Conservation (phyloP, 2,797 vertebrate species). For the Poecilia wingei region DNA sequence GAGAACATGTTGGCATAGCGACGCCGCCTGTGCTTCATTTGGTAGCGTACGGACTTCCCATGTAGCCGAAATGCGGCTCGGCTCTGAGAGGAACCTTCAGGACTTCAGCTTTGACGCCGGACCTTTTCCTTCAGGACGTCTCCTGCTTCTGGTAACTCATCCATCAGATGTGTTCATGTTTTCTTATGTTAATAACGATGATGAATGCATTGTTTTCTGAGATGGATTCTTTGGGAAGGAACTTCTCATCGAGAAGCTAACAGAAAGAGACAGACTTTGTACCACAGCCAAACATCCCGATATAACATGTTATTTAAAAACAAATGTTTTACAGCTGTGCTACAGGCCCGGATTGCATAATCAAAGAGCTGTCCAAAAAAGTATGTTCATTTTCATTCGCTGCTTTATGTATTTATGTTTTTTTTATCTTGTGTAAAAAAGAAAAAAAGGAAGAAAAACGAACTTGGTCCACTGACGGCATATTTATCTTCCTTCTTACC, state of each 20-base stretch:
- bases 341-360: not conserved
- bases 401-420: not conserved
- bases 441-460: not conserved
- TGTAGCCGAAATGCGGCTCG: conserved; percentile 1
- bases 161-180: conserved; percentile 40
- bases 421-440: not conserved
- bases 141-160: conserved; percentile 10
- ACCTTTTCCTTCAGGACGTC: conserved; percentile 2
- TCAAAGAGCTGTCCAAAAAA: not conserved
- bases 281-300: conserved; percentile 11
- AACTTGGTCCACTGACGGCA: not conserved
- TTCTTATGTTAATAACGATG: conserved; percentile 7
- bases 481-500: not conserved
- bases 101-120: not conserved
- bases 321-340: conserved; percentile 4
- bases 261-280: conserved; percentile 21
- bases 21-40: conserved; percentile 14
- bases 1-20: conserved; percentile 9
- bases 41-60: conserved; percentile 11
- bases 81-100: conserved; percentile 9
- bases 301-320: conserved; percentile 8
- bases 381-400: not conserved
- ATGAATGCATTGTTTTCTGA: conserved; percentile 19
- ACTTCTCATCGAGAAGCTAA: not conserved
- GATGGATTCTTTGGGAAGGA: conserved; percentile 25